Evolutionary conservation across 1,140 invertebrate species (phyloP).

Genomic region (Heliconius hewitsoni): DNA sequence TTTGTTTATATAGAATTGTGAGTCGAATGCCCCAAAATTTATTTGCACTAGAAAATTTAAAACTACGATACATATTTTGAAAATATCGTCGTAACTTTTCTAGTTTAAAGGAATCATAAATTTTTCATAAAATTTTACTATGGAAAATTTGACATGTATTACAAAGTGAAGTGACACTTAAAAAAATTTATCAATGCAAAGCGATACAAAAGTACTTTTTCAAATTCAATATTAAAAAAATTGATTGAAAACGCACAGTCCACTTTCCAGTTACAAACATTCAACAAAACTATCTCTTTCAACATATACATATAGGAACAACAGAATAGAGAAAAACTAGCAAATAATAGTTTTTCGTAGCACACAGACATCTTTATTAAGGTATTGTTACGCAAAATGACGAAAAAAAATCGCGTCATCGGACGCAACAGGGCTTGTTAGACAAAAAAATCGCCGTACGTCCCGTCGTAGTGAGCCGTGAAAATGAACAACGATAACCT

Average conservation of each 20-base stretch:
- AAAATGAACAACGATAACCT: slow-evolving; percentile 73
- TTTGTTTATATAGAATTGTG: slow-evolving; percentile 4
- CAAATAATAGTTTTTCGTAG: background rate
- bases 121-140: background rate
- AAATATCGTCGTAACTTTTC: background rate
- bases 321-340: background rate
- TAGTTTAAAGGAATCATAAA: background rate
- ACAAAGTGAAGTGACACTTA: background rate
- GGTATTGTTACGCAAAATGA: background rate
- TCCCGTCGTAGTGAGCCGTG: slow-evolving; percentile 61
- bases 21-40: background rate
- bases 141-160: background rate
- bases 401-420: slow-evolving; percentile 8
- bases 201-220: background rate
- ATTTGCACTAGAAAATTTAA: background rate
- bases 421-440: slow-evolving; percentile 51
- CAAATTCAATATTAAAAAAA: background rate
- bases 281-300: background rate
- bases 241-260: background rate
- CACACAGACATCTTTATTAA: background rate
- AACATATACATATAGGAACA: background rate
- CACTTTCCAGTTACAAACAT: background rate
- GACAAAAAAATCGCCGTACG: slow-evolving; percentile 49
- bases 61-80: background rate
- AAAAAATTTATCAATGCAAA: background rate